Evolutionary conservation across 2,797 vertebrate species (phyloP).

Genomic region (Austrolebias charrua): DNA sequence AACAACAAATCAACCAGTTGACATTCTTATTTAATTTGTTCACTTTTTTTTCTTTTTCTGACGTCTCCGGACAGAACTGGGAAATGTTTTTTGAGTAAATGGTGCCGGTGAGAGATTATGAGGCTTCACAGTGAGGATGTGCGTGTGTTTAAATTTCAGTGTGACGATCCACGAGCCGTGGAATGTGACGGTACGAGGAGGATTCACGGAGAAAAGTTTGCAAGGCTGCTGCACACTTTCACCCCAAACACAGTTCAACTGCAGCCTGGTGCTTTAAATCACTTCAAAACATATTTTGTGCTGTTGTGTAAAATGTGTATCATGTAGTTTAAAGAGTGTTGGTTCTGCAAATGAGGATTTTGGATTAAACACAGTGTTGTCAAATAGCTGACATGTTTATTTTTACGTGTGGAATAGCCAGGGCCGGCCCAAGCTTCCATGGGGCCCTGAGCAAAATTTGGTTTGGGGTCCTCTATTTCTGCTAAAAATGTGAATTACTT

Average conservation of each 20-base stretch:
- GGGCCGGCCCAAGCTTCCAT: too few species aligned
- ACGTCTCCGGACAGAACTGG: too few species aligned
- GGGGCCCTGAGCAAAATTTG: too few species aligned
- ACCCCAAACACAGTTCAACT: constrained; percentile 55
- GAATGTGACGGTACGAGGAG: constrained; percentile 40
- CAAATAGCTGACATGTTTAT: too few species aligned
- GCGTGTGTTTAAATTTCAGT: constrained; percentile 43
- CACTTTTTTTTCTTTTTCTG: too few species aligned
- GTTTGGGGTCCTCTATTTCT: too few species aligned
- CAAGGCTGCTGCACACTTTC: constrained; percentile 51
- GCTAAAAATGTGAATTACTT: too few species aligned
- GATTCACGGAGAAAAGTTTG: constrained; percentile 48
- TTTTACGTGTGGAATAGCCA: too few species aligned
- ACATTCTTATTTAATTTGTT: neutral
- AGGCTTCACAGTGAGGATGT: constrained; percentile 24
- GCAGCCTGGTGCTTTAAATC: constrained; percentile 52
- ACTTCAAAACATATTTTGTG: neutral
- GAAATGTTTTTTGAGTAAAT: constrained; percentile 7
- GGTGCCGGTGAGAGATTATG: neutral
- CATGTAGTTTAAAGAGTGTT: too few species aligned
- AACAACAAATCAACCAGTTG: neutral
- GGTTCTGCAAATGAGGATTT: too few species aligned
- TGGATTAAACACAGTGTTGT: too few species aligned
- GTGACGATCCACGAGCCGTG: constrained; percentile 24
- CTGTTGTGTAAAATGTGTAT: too few species aligned